Percentiles rank a stretch among this genome's conserved stretches.
Evolutionary conservation across 2,113 vertebrate genomes (phyloP).

Genomic region (Neopipo cinnamomea): DNA sequence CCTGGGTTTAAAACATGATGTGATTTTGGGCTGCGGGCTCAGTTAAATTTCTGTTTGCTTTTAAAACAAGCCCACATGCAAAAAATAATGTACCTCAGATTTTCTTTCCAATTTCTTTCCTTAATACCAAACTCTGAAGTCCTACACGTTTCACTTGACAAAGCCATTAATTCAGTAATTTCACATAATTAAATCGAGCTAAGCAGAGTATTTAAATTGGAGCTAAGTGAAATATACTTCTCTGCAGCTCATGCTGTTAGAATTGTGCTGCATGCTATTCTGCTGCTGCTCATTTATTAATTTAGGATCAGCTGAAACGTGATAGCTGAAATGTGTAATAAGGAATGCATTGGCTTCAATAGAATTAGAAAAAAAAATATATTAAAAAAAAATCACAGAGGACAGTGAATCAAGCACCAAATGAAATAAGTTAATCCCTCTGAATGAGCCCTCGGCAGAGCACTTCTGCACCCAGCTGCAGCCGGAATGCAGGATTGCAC

Average conservation of each 20-base stretch:
- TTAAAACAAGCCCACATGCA: background rate
- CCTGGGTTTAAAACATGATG: background rate
- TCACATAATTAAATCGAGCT: constrained; percentile 63
- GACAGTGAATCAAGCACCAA: background rate
- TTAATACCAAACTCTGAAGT: constrained; percentile 30
- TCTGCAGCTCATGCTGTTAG: constrained; percentile 56
- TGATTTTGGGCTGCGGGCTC: background rate
- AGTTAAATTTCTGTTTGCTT: background rate
- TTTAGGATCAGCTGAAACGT: constrained; percentile 26
- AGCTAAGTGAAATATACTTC: constrained; percentile 69
- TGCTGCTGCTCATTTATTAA: constrained; percentile 64
- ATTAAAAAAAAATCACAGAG: background rate
- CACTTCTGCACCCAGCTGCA: constrained; percentile 36
- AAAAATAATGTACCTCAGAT: constrained; percentile 3
- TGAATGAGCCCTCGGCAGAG: constrained; percentile 22
- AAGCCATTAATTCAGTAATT: constrained; percentile 69
- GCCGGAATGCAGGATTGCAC: background rate
- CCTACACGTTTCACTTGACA: constrained; percentile 53
- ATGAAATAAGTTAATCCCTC: constrained; percentile 6
- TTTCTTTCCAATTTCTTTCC: constrained; percentile 22
- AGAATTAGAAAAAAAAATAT: background rate
- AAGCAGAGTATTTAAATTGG: constrained; percentile 60
- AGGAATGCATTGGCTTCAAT: background rate
- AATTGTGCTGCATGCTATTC: constrained; percentile 59
- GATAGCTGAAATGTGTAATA: background rate